Percentiles rank a stretch among this genome's conserved stretches.
These are phyloP conservation scores for Suncus etruscus DNA, from an alignment of 2,113 vertebrate species.

Conservation along the genomic window DNA sequence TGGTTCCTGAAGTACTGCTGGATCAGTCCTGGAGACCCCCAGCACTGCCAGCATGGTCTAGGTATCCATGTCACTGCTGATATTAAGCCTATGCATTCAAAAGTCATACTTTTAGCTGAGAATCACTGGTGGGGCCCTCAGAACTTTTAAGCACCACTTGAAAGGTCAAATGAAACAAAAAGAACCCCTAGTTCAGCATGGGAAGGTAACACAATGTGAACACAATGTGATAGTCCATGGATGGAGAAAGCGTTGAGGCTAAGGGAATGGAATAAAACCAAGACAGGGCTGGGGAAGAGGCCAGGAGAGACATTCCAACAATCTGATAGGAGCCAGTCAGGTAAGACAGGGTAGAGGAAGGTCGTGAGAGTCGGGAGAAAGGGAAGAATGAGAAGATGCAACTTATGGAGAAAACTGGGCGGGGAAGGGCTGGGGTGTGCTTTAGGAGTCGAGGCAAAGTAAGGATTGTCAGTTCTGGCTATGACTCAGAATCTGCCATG, in stretches of 20 bases:
- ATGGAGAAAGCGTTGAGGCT: neutral
- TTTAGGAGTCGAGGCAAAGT: neutral
- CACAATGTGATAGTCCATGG: neutral
- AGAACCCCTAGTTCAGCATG: no score
- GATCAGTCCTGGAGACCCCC: no score
- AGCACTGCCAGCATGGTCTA: no score
- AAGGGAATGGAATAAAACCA: constrained; percentile 16
- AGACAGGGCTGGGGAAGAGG: neutral
- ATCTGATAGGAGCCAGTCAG: neutral
- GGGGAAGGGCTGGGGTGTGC: no score
- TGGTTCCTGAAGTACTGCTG: no score
- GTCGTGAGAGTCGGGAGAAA: neutral
- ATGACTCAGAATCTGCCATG: neutral
- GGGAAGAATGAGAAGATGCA: neutral
- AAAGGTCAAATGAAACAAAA: no score
- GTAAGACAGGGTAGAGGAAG: neutral
- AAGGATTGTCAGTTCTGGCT: neutral
- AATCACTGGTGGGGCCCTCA: no score
- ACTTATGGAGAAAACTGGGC: neutral
- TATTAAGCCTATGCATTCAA: no score
- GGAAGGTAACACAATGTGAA: constrained; percentile 8
- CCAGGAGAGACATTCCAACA: neutral
- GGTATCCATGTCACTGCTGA: no score
- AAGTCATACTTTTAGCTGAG: no score
- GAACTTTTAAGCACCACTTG: no score